A percentile compares a stretch with the other conserved stretches of the same genome.
These are phyloP conservation scores for Eugnorisma glareosa DNA, from an alignment of 2,888 invertebrate genomes.

Conservation along the genomic window DNA sequence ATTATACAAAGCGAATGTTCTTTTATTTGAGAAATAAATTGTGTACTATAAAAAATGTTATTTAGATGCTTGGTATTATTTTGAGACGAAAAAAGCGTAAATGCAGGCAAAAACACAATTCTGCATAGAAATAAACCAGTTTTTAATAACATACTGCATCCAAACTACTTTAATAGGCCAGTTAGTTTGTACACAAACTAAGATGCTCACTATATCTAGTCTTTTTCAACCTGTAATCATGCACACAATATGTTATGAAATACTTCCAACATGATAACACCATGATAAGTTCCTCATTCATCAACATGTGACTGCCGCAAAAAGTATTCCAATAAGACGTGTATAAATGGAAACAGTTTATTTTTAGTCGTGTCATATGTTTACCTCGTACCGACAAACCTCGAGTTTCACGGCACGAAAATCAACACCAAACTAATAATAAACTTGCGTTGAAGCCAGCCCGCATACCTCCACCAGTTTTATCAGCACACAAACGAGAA, in stretches of 20 bases:
- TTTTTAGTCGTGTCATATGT: constrained; percentile 82
- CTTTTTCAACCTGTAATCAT: not conserved
- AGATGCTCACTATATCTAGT: constrained; percentile 11
- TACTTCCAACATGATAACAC: constrained; percentile 29
- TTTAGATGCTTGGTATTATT: not conserved
- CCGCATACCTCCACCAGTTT: constrained; percentile 70
- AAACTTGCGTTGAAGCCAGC: constrained; percentile 70
- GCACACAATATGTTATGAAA: constrained; percentile 32
- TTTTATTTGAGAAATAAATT: not conserved
- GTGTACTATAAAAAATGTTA: not conserved
- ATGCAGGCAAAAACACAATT: constrained; percentile 10
- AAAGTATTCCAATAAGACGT: constrained; percentile 76
- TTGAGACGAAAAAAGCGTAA: not conserved
- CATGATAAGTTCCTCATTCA: constrained; percentile 22
- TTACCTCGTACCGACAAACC: constrained; percentile 77
- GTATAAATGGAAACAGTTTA: constrained; percentile 70
- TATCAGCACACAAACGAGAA: constrained; percentile 73
- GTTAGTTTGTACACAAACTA: constrained; percentile 50
- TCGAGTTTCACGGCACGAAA: constrained; percentile 71
- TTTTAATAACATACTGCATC: not conserved
- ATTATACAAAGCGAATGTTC: not conserved
- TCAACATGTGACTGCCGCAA: constrained; percentile 39
- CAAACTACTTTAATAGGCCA: not conserved
- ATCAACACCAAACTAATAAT: constrained; percentile 76
- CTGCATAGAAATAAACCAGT: not conserved